Evolutionary conservation across 1,140 invertebrate species (phyloP), one percentile per base, ranked within the genome.

Genomic region (Drosophila azteca): DNA sequence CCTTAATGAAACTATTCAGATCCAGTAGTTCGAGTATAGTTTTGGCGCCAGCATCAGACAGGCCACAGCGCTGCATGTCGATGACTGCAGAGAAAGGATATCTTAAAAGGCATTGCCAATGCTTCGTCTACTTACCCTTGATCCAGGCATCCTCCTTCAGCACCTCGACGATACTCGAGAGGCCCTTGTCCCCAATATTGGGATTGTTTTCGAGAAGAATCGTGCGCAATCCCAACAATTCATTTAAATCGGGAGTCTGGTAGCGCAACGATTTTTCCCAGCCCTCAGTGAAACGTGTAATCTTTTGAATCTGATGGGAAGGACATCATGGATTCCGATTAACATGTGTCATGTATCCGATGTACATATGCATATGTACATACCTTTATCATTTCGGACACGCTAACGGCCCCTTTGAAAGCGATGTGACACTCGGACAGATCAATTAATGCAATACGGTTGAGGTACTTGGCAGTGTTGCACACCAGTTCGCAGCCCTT

Each of bases 251-350:
- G 0, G 95, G 95, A 20, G 94, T 93, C 5, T 94, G 93, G 76
- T 96, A 96, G 2, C 96, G 92, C 50, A 96, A 79, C 22, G 95
- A 95, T 69, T 95, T 94, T 55, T 95, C 94, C 96, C 96, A 97
- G 95, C 94, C 94, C 72, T 96, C 95, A 53, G 94, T 94, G 71
- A 95, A 96, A 24, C 93, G 88, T 39, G 92, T 92, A 24, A 93
- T 93, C 78, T 93, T 93, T 81, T 93, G 93, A 73, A 91, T 92
- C 87, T 91, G 52, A 5, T 26, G 0, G 2, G 8, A 15, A 39
- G n/a, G 6, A 2, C 5, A 26, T 26, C 24, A 24, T 9, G 31
- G 31, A 9, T 31, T 31, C 31, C 31, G 8, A 31, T 31, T 31
- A 26, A 3, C 1, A 31, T 8, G 29, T 31, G 8, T 1, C 7